Conservation (phyloP, 1,140 invertebrate species). For the Atta texana region DNA sequence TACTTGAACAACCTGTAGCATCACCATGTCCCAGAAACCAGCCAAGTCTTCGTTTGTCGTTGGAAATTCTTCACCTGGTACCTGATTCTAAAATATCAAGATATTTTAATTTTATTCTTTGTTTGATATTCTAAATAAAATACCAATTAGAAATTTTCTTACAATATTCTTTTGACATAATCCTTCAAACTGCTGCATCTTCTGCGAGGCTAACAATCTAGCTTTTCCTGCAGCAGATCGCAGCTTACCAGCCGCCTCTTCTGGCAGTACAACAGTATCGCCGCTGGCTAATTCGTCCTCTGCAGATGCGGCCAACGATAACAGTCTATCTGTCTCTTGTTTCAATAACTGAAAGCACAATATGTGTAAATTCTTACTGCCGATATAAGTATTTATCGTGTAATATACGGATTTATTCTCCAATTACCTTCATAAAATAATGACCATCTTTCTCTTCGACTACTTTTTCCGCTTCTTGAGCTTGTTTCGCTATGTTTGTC, state of each 20-base stretch:
- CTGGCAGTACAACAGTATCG: slow-evolving; percentile 86
- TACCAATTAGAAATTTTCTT: slow-evolving; percentile 79
- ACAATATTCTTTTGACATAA: slow-evolving; percentile 94
- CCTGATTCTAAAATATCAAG: slow-evolving; percentile 87
- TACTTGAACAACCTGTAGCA: slow-evolving; percentile 94
- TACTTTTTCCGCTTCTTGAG: slow-evolving; percentile 72
- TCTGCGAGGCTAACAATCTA: slow-evolving; percentile 94
- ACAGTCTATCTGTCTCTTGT: slow-evolving; percentile 90
- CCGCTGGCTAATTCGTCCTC: slow-evolving; percentile 89
- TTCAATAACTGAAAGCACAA: slow-evolving; percentile 87
- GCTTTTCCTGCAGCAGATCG: slow-evolving; percentile 96
- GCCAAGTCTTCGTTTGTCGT: slow-evolving; percentile 95
- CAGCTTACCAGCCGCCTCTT: slow-evolving; percentile 93
- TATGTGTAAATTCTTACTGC: neutral
- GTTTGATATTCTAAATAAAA: slow-evolving; percentile 35
- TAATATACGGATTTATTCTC: neutral
- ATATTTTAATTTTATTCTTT: neutral
- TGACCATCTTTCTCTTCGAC: slow-evolving; percentile 89
- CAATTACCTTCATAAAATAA: slow-evolving; percentile 89
- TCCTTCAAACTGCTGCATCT: slow-evolving; percentile 97
- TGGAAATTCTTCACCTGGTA: slow-evolving; percentile 92
- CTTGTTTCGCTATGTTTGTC: slow-evolving; percentile 76
- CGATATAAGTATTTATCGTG: neutral
- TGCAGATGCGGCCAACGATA: slow-evolving; percentile 89
- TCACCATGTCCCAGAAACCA: slow-evolving; percentile 99